phyloP scores from a whole-genome alignment of 2,888 invertebrate species.

The Rutpela maculata region DNA sequence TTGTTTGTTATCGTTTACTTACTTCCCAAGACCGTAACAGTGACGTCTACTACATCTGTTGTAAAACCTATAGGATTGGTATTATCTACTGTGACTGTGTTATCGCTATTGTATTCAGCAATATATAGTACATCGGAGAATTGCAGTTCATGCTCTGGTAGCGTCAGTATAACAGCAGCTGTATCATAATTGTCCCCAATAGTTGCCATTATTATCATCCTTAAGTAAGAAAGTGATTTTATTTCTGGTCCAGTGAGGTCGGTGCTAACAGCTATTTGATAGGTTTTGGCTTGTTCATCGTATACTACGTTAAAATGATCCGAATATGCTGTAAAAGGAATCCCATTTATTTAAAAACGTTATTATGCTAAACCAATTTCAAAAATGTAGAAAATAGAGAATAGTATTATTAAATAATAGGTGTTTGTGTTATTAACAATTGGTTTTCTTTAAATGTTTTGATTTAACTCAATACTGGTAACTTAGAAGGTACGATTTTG shows the following conservation, averaged over 20 bases:
- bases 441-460: too few relatives aligned
- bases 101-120: slow-evolving; percentile 44
- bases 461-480: too few relatives aligned
- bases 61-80: slow-evolving; percentile 43
- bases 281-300: slow-evolving; percentile 29
- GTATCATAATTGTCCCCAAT: slow-evolving; percentile 41
- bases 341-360: not conserved
- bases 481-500: too few relatives aligned
- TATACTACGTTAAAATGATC: slow-evolving; percentile 47
- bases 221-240: slow-evolving; percentile 47
- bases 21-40: slow-evolving; percentile 40
- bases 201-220: slow-evolving; percentile 50
- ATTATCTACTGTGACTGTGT: slow-evolving; percentile 36
- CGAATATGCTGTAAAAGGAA: slow-evolving; percentile 50
- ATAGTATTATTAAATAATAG: too few relatives aligned
- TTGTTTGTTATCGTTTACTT: slow-evolving; percentile 32
- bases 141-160: slow-evolving; percentile 45
- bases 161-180: slow-evolving; percentile 48
- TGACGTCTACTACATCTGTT: slow-evolving; percentile 18
- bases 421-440: too few relatives aligned
- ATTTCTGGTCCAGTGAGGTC: slow-evolving; percentile 46
- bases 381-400: too few relatives aligned
- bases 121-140: slow-evolving; percentile 44
- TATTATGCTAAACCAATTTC: too few relatives aligned
- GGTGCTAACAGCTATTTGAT: slow-evolving; percentile 40